A percentile compares a stretch with the other conserved stretches of the same genome.
Evolutionary conservation across 2,888 invertebrate genomes (phyloP).

Genomic region (Tetragonula carbonaria): DNA sequence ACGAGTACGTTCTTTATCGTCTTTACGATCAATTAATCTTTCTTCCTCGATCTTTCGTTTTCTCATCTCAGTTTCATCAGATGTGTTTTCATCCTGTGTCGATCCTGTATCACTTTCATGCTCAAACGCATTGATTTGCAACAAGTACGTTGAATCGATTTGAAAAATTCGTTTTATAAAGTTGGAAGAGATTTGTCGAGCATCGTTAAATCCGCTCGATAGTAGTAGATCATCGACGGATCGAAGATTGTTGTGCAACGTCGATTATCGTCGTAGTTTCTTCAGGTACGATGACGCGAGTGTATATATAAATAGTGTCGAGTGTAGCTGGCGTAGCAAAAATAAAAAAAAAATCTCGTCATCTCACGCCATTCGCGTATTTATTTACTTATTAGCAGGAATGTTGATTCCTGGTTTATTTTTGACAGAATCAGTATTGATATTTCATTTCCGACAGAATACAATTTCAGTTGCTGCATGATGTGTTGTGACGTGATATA

Average conservation of each 20-base stretch:
- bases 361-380: slow-evolving; percentile 45
- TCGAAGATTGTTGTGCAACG: slow-evolving; percentile 52
- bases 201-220: neutral
- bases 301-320: slow-evolving; percentile 63
- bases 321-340: slow-evolving; percentile 28
- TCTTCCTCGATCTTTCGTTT: neutral
- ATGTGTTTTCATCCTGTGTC: neutral
- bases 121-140: too few relatives aligned
- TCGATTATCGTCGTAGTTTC: slow-evolving; percentile 59
- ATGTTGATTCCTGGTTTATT: too few relatives aligned
- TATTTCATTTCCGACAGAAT: too few relatives aligned
- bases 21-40: neutral
- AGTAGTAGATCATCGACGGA: neutral
- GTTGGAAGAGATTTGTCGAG: neutral
- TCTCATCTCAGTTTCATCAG: slow-evolving; percentile 2
- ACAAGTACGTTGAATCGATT: neutral
- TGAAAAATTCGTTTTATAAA: too few relatives aligned
- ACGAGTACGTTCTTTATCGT: too few relatives aligned
- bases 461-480: too few relatives aligned
- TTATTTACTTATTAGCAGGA: too few relatives aligned
- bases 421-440: too few relatives aligned
- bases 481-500: too few relatives aligned
- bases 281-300: slow-evolving; percentile 64
- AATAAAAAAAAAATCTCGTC: slow-evolving; percentile 57
- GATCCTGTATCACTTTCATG: neutral